phyloP scores from a whole-genome alignment of 1,140 invertebrate species.

The Drosophila azteca region DNA sequence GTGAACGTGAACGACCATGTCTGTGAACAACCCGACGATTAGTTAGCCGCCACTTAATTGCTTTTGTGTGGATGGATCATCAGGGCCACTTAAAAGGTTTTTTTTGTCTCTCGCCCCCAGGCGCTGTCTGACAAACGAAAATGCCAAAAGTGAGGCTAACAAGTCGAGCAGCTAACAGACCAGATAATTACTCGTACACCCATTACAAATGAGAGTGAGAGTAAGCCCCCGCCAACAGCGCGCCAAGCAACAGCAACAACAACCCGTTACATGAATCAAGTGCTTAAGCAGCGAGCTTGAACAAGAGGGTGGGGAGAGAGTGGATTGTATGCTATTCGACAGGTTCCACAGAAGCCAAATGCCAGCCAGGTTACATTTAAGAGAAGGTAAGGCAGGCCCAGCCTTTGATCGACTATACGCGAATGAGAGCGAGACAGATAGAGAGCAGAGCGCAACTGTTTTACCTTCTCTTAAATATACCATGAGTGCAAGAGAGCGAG shows the following conservation, averaged over 20 bases:
- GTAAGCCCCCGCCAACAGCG: constrained; percentile 18
- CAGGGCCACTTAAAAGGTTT: constrained; percentile 33
- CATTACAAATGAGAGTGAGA: constrained; percentile 68
- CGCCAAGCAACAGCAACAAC: not conserved
- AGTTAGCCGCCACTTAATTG: constrained; percentile 49
- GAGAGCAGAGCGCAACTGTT: no score
- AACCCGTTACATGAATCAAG: constrained; percentile 7
- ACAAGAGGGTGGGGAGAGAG: not conserved
- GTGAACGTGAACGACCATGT: not conserved
- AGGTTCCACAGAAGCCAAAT: constrained; percentile 61
- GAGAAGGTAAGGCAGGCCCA: no score
- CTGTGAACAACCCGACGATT: constrained; percentile 2
- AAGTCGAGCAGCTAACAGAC: constrained; percentile 40
- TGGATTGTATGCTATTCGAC: constrained; percentile 5
- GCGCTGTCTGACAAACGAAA: constrained; percentile 35
- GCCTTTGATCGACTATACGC: no score
- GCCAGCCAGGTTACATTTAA: no score
- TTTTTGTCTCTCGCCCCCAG: constrained; percentile 35
- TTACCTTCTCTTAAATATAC: no score
- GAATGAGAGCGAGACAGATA: no score
- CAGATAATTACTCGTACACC: constrained; percentile 48
- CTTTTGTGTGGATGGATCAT: constrained; percentile 32
- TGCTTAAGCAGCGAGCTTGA: constrained; percentile 40
- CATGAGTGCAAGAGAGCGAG: constrained; percentile 22
- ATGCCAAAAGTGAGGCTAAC: constrained; percentile 64